Evolutionary conservation across 2,113 vertebrate species (phyloP).

Genomic region (Sylvia atricapilla): DNA sequence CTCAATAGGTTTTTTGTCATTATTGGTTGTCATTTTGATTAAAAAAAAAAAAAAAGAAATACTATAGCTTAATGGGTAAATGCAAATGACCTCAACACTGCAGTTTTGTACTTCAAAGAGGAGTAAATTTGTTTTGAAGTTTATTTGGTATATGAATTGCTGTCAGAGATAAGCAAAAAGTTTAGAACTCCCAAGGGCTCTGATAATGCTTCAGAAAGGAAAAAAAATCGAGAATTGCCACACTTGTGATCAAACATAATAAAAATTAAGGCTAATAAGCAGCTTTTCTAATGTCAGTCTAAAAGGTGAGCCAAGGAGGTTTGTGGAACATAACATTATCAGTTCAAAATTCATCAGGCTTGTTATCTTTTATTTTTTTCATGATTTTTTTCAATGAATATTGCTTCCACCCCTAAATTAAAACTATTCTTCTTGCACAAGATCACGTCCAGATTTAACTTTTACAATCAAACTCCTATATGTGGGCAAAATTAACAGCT

Average conservation of each 20-base stretch:
- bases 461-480: background rate
- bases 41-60: background rate
- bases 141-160: conserved; percentile 49
- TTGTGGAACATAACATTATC: background rate
- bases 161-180: conserved; percentile 55
- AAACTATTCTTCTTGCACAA: background rate
- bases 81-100: conserved; percentile 13
- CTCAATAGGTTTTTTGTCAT: background rate
- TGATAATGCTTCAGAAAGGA: conserved; percentile 13
- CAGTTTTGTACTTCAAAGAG: conserved; percentile 53
- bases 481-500: background rate
- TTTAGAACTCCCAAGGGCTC: conserved; percentile 27
- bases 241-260: background rate
- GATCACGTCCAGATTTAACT: background rate
- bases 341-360: background rate
- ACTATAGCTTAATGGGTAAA: conserved; percentile 46
- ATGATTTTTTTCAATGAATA: background rate
- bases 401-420: background rate
- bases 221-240: conserved; percentile 17
- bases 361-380: background rate
- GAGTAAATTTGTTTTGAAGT: conserved; percentile 48
- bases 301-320: background rate
- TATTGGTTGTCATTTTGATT: conserved; percentile 47
- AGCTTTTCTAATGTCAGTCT: background rate
- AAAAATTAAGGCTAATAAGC: conserved; percentile 40